A percentile compares a stretch with the other conserved stretches of the same genome.
Conservation (phyloP, 2,888 invertebrate genomes). For the Platycheirus albimanus region DNA sequence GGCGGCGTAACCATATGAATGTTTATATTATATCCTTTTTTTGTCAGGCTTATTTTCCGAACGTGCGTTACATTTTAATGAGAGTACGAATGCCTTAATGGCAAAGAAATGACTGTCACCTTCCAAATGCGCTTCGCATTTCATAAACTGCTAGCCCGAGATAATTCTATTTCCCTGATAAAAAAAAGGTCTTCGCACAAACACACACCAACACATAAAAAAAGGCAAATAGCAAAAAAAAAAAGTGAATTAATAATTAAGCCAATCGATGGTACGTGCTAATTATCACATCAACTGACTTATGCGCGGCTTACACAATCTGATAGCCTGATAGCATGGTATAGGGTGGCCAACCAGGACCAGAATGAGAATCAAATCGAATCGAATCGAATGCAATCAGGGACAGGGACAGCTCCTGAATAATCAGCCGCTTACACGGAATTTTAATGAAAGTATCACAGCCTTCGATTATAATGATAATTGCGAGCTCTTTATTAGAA, state of each 20-base stretch:
- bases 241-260: slow-evolving; percentile 8
- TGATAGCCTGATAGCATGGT: not conserved
- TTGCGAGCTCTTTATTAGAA: slow-evolving; percentile 9
- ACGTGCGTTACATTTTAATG: no score
- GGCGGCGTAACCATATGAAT: no score
- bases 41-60: no score
- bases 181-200: no score
- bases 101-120: no score
- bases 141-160: not conserved
- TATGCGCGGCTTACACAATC: not conserved
- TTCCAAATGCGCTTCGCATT: no score
- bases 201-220: not conserved
- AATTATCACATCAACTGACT: slow-evolving; percentile 14
- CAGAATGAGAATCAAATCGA: no score
- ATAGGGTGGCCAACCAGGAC: no score
- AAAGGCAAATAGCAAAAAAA: not conserved
- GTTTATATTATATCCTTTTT: no score
- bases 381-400: not conserved
- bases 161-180: no score
- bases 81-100: no score
- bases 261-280: slow-evolving; percentile 7
- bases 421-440: slow-evolving; percentile 18
- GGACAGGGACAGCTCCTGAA: slow-evolving; percentile 13
- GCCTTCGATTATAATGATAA: slow-evolving; percentile 18
- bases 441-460: slow-evolving; percentile 24